Evolutionary conservation across 1,140 invertebrate genomes (phyloP).

Genomic region (Alviniconcha marisindica): DNA sequence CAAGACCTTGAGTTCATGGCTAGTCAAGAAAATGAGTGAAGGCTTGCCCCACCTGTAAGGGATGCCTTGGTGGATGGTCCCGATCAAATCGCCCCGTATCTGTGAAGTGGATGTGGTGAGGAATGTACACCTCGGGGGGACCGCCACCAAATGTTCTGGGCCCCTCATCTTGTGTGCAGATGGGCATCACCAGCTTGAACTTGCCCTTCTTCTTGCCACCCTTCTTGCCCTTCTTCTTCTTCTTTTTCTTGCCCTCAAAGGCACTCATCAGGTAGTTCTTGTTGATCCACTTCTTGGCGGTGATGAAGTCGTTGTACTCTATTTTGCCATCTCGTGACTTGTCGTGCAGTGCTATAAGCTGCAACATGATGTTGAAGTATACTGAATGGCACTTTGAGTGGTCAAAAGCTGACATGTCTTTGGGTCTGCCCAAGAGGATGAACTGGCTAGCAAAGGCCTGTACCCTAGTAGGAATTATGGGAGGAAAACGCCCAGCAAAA

Average conservation of each 20-base stretch:
- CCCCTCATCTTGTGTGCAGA: conserved; percentile 71
- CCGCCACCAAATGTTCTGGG: conserved; percentile 69
- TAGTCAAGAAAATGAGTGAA: no score
- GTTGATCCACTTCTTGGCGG: conserved; percentile 76
- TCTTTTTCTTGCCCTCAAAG: conserved; percentile 75
- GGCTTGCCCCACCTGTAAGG: conserved; percentile 61
- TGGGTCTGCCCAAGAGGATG: no score
- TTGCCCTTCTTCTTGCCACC: conserved; percentile 72
- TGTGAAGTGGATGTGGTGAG: conserved; percentile 72
- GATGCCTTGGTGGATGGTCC: conserved; percentile 73
- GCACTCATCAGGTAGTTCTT: conserved; percentile 74
- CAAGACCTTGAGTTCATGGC: no score
- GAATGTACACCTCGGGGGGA: conserved; percentile 73
- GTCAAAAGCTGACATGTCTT: neutral
- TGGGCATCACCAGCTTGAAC: conserved; percentile 75
- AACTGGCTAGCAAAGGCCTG: neutral
- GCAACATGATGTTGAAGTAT: no score
- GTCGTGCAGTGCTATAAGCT: conserved; percentile 56
- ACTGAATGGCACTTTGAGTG: neutral
- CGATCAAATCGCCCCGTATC: conserved; percentile 75
- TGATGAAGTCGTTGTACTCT: conserved; percentile 74
- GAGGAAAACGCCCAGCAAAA: neutral
- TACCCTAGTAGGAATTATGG: neutral
- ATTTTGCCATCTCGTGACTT: conserved; percentile 71
- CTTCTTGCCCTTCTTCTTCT: conserved; percentile 70